A percentile compares a stretch with the other conserved stretches of the same genome.
Evolutionary conservation across 2,888 invertebrate genomes (phyloP).

Genomic region (Chalcis sispes): DNA sequence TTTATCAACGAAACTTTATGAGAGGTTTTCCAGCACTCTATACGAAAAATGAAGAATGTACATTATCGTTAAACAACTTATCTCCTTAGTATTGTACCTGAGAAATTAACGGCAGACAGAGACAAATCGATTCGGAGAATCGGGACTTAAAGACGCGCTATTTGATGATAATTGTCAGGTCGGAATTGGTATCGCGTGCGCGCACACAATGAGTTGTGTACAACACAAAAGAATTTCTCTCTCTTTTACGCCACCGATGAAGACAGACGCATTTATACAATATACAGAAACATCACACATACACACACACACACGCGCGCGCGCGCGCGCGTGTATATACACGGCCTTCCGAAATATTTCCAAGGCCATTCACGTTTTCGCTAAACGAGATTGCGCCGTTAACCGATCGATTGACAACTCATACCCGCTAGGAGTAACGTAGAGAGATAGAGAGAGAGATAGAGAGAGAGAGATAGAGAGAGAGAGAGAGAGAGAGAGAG

Average conservation of each 20-base stretch:
- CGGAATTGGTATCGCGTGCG: slow-evolving; percentile 36
- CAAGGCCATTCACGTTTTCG: slow-evolving; percentile 53
- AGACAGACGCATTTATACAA: too few species aligned
- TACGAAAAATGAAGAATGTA: too few species aligned
- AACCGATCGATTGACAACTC: slow-evolving; percentile 53
- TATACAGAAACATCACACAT: too few species aligned
- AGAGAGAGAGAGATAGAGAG: neutral
- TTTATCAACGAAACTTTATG: too few species aligned
- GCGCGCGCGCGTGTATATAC: too few species aligned
- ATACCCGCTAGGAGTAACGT: neutral
- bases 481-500: neutral
- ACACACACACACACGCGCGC: slow-evolving; percentile 6
- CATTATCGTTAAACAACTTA: too few species aligned
- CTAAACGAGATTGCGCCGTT: slow-evolving; percentile 57
- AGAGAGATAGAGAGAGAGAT: neutral
- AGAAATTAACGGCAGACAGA: too few species aligned
- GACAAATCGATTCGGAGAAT: slow-evolving; percentile 1
- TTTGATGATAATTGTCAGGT: slow-evolving; percentile 52
- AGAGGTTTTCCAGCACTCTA: too few species aligned
- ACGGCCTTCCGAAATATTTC: slow-evolving; percentile 42
- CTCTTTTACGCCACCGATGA: too few species aligned
- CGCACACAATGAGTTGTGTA: neutral
- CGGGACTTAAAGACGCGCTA: slow-evolving; percentile 20
- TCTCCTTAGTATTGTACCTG: too few species aligned
- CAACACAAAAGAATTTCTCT: too few species aligned